phyloP scores from a whole-genome alignment of 2,888 invertebrate genomes.

The Diabrotica balteata region DNA sequence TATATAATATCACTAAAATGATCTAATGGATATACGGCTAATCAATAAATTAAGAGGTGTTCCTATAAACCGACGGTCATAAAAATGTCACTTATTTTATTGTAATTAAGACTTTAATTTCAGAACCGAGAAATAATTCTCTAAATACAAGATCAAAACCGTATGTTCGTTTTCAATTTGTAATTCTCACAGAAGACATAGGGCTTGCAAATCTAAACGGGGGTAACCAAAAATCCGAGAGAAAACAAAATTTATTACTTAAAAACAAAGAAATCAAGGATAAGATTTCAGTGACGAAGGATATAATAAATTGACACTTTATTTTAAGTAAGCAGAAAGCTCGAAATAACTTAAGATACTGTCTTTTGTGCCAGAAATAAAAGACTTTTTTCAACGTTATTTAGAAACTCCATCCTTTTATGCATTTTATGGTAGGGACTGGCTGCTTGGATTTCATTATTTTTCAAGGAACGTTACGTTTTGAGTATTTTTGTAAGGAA shows the following conservation, averaged over 20 bases:
- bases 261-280: constrained; percentile 29
- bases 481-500: constrained; percentile 27
- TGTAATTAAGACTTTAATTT: no score
- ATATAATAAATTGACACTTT: constrained; percentile 37
- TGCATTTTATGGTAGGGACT: constrained; percentile 26
- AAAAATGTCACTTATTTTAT: no score
- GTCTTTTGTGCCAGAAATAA: constrained; percentile 33
- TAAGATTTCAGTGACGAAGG: constrained; percentile 22
- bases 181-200: background rate
- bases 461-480: constrained; percentile 29
- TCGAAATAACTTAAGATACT: constrained; percentile 32
- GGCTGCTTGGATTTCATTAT: constrained; percentile 24
- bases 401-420: constrained; percentile 34
- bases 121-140: no score
- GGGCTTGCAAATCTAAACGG: background rate
- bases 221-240: background rate
- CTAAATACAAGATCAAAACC: background rate
- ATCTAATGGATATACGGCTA: no score
- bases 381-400: constrained; percentile 30
- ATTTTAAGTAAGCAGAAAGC: constrained; percentile 35
- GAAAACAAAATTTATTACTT: constrained; percentile 31
- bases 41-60: no score
- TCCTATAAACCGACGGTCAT: no score
- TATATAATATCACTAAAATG: no score
- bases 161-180: background rate